These are phyloP conservation scores for Premnoplex brunnescens DNA, from an alignment of 2,797 vertebrate genomes.

Conservation along the genomic window DNA sequence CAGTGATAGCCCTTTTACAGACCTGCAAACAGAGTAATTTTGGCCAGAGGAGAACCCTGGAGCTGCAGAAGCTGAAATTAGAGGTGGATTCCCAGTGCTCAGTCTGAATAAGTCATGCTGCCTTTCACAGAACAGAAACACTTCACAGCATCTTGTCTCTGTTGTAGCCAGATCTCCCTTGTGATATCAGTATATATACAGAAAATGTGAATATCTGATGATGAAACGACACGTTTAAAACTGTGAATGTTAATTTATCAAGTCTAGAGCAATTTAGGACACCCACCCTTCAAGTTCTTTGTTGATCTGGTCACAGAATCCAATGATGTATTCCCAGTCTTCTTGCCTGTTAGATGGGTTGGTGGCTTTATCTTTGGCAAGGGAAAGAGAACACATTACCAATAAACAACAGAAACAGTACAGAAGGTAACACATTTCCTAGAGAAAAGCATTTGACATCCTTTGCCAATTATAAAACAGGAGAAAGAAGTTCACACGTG, in stretches of 20 bases:
- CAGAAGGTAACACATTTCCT: background rate
- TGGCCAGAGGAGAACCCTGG: background rate
- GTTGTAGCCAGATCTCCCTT: background rate
- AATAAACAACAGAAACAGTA: background rate
- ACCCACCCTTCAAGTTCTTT: slow-evolving; percentile 93
- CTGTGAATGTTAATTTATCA: background rate
- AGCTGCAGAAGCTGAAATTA: background rate
- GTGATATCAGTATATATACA: background rate
- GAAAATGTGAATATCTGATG: background rate
- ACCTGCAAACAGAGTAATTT: background rate
- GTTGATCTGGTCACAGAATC: slow-evolving; percentile 97
- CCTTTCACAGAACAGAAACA: background rate
- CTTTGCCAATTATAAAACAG: background rate
- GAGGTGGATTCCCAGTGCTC: background rate
- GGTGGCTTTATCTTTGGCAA: slow-evolving; percentile 89
- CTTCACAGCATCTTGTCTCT: background rate
- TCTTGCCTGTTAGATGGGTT: slow-evolving; percentile 93
- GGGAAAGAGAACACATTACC: slow-evolving; percentile 26
- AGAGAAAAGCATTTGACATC: background rate
- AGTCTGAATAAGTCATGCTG: background rate
- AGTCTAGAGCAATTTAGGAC: background rate
- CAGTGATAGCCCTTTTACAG: background rate
- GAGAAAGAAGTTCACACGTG: background rate
- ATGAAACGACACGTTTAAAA: background rate
- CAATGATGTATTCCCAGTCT: slow-evolving; percentile 94